Base-by-base conservation (phyloP, 2,888 invertebrate species). In the Saturnia pavonia region DNA sequence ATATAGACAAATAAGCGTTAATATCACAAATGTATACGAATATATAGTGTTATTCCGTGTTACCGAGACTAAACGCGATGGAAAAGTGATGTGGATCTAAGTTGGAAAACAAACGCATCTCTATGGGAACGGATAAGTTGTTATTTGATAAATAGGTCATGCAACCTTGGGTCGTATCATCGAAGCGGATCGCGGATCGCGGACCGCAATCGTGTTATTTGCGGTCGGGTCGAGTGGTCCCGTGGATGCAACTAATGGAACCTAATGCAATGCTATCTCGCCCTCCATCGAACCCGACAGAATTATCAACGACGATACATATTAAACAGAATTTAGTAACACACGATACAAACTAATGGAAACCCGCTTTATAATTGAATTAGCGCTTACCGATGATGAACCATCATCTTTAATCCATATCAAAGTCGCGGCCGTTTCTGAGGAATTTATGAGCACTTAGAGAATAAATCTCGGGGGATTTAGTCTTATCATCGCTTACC, bases 271-370 rank as follows among this genome's bases (percentile, higher is more conserved):
- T 78, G 68, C 68, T 68, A 42, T 65, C 71, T 63, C 76, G 77
- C 82, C 85, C 76, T 14, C 76, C 77, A 82, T 85, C 77, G 74
- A 77, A 78, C 76, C 75, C 72, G 67, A 69, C 72, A 77, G 80
- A 82, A 82, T 82, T 82, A 82, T 81, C 82, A 82, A 80, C 81
- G 80, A 81, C 81, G 75, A 79, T 34, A 48, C 65, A 34, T 34
- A 19, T 63, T 54, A n/a, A 22, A 22, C 27, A 60, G 57, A 60
- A 54, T 54, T 54, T 22, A 54, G 22, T 22, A 54, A 22, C 22
- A 9, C 54, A 54, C 22, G n/a, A 11, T 22, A 22, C 54, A 22
- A 22, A 27, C 27, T 60, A 60, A 60, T 60, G 57, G 14, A 27
- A 27, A 6, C 25, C 19, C 25, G 57, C 6, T 14, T 60, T 27